These are phyloP conservation scores for Oxyruncus cristatus DNA, from an alignment of 2,113 vertebrate species.

Conservation along the genomic window DNA sequence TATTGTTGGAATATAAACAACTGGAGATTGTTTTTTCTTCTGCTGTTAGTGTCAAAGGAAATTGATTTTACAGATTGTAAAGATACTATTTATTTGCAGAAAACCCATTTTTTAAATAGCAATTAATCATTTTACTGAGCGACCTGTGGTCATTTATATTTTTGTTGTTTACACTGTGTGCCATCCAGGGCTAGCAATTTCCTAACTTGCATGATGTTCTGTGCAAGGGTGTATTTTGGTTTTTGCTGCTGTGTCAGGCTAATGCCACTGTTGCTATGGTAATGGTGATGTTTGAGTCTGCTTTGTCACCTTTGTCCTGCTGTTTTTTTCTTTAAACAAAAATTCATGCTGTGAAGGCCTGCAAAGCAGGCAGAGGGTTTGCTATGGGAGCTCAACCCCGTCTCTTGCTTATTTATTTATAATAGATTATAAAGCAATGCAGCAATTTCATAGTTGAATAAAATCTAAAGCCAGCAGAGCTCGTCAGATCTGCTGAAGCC, in stretches of 20 bases:
- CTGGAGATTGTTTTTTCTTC: background rate
- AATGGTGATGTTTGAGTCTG: constrained; percentile 71
- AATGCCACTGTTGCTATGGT: constrained; percentile 76
- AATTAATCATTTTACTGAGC: constrained; percentile 46
- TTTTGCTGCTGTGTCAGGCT: constrained; percentile 71
- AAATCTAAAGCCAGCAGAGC: background rate
- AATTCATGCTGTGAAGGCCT: constrained; percentile 34
- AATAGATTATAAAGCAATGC: background rate
- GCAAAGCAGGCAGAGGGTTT: constrained; percentile 39
- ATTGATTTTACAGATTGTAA: background rate
- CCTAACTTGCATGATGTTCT: constrained; percentile 61
- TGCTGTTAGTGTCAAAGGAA: background rate
- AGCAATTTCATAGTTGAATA: constrained; percentile 63
- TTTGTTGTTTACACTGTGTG: constrained; percentile 1
- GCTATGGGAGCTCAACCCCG: constrained; percentile 21
- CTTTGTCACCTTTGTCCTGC: constrained; percentile 78
- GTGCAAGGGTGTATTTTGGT: constrained; percentile 64
- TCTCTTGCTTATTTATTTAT: constrained; percentile 46
- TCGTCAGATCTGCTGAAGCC: background rate
- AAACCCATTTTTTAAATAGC: background rate
- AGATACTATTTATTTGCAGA: background rate
- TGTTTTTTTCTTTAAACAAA: constrained; percentile 48
- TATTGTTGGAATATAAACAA: background rate
- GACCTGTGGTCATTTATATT: background rate
- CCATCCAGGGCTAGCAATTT: constrained; percentile 21